These are phyloP conservation scores for Sisyra nigra DNA, from an alignment of 2,888 invertebrate species.

Conservation along the genomic window DNA sequence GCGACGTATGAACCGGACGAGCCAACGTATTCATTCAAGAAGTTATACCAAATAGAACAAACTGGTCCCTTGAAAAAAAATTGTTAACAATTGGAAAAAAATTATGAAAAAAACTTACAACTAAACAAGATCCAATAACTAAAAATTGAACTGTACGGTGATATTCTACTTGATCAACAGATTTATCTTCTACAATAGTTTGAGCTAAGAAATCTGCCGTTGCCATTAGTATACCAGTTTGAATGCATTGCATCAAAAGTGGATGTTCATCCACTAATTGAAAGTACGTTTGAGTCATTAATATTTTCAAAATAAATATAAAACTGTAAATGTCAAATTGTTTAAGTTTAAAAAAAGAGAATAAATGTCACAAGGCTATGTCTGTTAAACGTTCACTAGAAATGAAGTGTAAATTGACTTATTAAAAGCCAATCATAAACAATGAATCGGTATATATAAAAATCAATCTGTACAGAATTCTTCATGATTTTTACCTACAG, in stretches of 20 bases:
- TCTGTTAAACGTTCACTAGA: too few species aligned
- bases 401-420: too few species aligned
- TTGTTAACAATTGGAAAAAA: too few species aligned
- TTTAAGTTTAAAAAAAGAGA: too few species aligned
- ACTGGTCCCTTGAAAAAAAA: constrained; percentile 44
- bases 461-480: too few species aligned
- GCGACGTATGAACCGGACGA: constrained; percentile 28
- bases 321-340: too few species aligned
- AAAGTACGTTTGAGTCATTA: constrained; percentile 12
- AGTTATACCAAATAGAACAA: constrained; percentile 51
- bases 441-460: too few species aligned
- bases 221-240: constrained; percentile 56
- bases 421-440: too few species aligned
- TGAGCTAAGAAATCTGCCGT: constrained; percentile 66
- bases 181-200: constrained; percentile 37
- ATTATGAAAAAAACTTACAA: constrained; percentile 33
- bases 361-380: too few species aligned
- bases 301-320: too few species aligned
- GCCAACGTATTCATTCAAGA: constrained; percentile 41
- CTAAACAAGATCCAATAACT: constrained; percentile 46
- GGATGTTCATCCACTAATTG: constrained; percentile 22
- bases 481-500: too few species aligned
- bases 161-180: constrained; percentile 32
- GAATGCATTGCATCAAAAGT: constrained; percentile 40
- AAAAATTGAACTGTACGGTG: constrained; percentile 45